These are phyloP conservation scores for Clarias pachynema DNA, from an alignment of 2,797 vertebrate species.

Conservation along the genomic window DNA sequence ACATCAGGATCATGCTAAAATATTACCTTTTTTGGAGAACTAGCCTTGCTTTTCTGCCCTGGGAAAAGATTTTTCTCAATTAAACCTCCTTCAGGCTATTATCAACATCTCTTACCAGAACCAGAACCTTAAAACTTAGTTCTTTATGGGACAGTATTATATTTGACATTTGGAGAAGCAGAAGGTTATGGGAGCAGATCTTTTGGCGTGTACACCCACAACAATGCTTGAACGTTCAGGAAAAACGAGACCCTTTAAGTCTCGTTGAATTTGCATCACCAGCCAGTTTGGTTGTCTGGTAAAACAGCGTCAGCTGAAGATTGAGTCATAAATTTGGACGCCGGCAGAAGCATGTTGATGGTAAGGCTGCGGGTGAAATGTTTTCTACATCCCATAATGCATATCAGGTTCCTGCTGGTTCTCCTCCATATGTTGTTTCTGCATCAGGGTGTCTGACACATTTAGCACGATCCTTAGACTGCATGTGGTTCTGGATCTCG, in stretches of 20 bases:
- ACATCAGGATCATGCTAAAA: neutral
- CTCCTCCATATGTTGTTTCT: conserved; percentile 37
- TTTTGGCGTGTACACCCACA: neutral
- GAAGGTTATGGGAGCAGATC: conserved; percentile 21
- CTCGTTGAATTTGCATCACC: conserved; percentile 6
- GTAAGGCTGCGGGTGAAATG: conserved; percentile 16
- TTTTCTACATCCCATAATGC: conserved; percentile 38
- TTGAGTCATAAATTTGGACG: conserved; percentile 26
- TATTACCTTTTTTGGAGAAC: neutral
- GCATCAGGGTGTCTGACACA: conserved; percentile 35
- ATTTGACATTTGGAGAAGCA: conserved; percentile 15
- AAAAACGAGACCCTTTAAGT: conserved; percentile 24
- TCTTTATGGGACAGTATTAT: neutral
- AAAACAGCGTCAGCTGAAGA: conserved; percentile 11
- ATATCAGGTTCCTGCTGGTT: conserved; percentile 38
- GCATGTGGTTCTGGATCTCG: conserved; percentile 44
- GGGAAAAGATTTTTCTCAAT: conserved; percentile 12
- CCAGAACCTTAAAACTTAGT: conserved; percentile 1
- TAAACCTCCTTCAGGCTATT: neutral
- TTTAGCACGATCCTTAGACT: conserved; percentile 37
- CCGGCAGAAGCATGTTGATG: conserved; percentile 1
- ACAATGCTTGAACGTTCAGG: conserved; percentile 5
- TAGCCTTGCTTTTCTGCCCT: conserved; percentile 13
- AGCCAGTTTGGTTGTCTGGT: conserved; percentile 6
- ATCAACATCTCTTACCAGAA: neutral